A percentile compares a stretch with the other conserved stretches of the same genome.
Evolutionary conservation across 2,113 vertebrate species (phyloP).

Genomic region (Bungarus multicinctus): DNA sequence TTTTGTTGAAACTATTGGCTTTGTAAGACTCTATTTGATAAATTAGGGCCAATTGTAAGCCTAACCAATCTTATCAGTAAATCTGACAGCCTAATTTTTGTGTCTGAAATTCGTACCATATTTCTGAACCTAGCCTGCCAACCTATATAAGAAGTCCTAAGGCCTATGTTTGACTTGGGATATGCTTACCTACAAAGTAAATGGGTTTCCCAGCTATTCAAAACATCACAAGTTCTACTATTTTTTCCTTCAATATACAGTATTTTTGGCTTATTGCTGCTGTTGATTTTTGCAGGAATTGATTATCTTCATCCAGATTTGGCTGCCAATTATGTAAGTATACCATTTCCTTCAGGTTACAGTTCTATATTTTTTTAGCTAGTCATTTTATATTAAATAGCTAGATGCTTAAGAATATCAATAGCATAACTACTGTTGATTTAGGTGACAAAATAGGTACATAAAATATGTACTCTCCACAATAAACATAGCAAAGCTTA

Average conservation of each 20-base stretch:
- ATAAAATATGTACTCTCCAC: constrained; percentile 7
- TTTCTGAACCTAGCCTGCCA: neutral
- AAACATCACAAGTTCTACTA: neutral
- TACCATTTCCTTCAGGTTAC: constrained; percentile 54
- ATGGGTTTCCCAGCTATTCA: neutral
- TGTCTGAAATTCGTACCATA: neutral
- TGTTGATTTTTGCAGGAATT: constrained; percentile 81
- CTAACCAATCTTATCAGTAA: neutral
- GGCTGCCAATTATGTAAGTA: constrained; percentile 95
- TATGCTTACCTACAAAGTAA: neutral
- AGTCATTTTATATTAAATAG: constrained; percentile 1
- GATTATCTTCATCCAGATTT: constrained; percentile 96
- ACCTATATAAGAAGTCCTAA: neutral
- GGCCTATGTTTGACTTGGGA: neutral
- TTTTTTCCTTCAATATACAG: neutral
- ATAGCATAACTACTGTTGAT: neutral
- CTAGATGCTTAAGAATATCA: neutral
- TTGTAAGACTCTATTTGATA: neutral
- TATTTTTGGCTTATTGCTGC: neutral
- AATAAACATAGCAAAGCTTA: neutral
- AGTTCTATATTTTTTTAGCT: constrained; percentile 18
- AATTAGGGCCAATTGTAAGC: neutral
- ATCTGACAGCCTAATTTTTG: neutral
- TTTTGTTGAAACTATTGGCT: neutral
- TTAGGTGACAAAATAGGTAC: neutral